Base-by-base conservation (phyloP, 2,797 vertebrate genomes). In the Onychomys torridus region DNA sequence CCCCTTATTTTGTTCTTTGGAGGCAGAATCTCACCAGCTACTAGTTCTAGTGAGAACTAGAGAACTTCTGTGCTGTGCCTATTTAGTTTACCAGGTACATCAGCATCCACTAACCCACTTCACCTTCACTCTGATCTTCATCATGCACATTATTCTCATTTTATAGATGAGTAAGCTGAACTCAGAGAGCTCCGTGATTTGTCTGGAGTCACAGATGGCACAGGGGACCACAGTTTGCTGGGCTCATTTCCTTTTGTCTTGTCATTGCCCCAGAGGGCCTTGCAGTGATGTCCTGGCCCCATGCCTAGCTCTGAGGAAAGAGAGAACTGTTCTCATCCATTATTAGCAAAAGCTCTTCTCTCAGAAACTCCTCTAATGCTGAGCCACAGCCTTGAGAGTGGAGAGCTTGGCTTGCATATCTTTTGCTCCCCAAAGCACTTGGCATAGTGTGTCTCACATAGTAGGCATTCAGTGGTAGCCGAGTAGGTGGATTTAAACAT, bases 281-380 rank as follows among this genome's bases (percentile, higher is more conserved):
- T 85, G 25, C 34, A 65, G 17, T 63, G 52, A 78, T 84, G 63
- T 43, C n/a, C 59, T 94, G 94, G 14, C 37, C 9, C 76, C 19
- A 25, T 2, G 6, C n/a, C 55, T 69, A 21, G 52, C 76, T 90
- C 65, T 85, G 65, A 89, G 46, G 40, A 87, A 82, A 86, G 32
- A 16, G 27, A 90, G 29, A 59, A 14, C 34, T 84, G 9, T 79
- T 91, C 25, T 95, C 49, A 59, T 65, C 43, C 93, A 82, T 71
- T n/a, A 82, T 71, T n/a, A 67, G 49, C 32, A 46, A 86, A 88
- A 90, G 13, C 32, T 90, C 40, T 95, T 84, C 85, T 90, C 40
- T 76, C 57, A 49, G 63, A 71, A 49, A 75, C 3, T 5, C 27
- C 21, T 71, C 78, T 67, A 29, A 90, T 61, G 69, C 59, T 83